Evolutionary conservation across 2,113 vertebrate genomes (phyloP).

Genomic region (Panthera uncia): DNA sequence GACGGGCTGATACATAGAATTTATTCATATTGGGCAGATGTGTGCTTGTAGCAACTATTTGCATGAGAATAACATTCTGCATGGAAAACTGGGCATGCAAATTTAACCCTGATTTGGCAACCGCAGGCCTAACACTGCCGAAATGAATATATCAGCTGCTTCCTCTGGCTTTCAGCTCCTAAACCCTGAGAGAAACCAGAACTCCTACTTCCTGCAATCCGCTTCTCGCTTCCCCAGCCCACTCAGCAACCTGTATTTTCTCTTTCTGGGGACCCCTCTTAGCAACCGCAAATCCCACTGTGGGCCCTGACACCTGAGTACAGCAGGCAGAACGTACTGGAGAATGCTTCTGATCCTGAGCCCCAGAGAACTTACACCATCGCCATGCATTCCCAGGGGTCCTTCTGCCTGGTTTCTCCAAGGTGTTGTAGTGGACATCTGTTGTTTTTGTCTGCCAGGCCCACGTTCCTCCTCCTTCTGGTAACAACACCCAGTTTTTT

Average conservation of each 20-base stretch:
- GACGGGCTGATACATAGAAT: background rate
- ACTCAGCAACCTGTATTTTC: background rate
- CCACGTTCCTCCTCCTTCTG: background rate
- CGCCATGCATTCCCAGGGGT: background rate
- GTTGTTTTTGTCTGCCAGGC: background rate
- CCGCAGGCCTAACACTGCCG: background rate
- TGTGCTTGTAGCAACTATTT: background rate
- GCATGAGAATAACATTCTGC: slow-evolving; percentile 39
- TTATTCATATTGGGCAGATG: background rate
- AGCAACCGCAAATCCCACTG: background rate
- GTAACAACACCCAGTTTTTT: background rate
- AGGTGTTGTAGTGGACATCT: background rate
- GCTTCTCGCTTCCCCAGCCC: background rate
- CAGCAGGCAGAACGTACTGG: background rate
- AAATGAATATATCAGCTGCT: background rate
- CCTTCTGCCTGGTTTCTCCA: background rate
- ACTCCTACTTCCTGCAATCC: background rate
- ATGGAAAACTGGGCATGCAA: slow-evolving; percentile 2
- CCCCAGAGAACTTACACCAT: background rate
- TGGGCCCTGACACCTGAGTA: background rate
- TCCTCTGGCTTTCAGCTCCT: slow-evolving; percentile 30
- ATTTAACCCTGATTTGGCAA: slow-evolving; percentile 35
- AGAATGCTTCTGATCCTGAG: background rate
- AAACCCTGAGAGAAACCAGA: background rate
- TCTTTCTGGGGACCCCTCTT: background rate